phyloP scores from a whole-genome alignment of 37 sponge, comb jelly and placozoan genomes.

The Ianthella basta region DNA sequence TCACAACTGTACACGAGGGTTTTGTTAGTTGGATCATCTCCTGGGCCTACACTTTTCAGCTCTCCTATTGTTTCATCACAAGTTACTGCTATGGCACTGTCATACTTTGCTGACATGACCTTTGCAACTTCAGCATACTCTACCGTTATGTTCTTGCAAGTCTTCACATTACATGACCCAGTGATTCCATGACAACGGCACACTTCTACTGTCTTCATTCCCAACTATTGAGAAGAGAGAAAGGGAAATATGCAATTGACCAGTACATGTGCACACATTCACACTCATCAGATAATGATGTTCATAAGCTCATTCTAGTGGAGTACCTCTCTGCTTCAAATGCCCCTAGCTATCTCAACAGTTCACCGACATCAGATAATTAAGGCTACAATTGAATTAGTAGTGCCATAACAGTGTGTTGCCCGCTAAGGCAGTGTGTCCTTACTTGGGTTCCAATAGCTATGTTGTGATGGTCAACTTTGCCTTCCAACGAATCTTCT shows the following conservation, averaged over 20 bases:
- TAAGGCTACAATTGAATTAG: too few relatives aligned
- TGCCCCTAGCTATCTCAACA: too few relatives aligned
- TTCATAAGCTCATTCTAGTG: too few relatives aligned
- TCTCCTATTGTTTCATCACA: background rate
- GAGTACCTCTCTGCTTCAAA: too few relatives aligned
- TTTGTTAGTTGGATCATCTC: background rate
- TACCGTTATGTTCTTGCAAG: background rate
- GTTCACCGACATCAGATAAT: too few relatives aligned
- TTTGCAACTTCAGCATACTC: background rate
- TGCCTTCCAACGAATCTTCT: background rate
- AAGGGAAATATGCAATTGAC: too few relatives aligned
- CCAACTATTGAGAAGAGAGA: slow-evolving; percentile 1
- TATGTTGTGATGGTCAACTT: background rate
- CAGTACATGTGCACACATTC: too few relatives aligned
- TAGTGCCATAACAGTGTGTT: too few relatives aligned
- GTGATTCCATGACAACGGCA: slow-evolving; percentile 3
- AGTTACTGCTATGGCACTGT: background rate
- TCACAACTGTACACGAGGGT: background rate
- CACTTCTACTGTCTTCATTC: background rate
- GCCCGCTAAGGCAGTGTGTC: too few relatives aligned
- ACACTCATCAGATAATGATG: too few relatives aligned
- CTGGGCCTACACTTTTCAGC: background rate
- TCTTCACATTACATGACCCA: background rate
- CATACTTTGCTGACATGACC: background rate
- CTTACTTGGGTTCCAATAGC: background rate